phyloP scores from a whole-genome alignment of 2,888 invertebrate genomes.

The Philereme transversata region DNA sequence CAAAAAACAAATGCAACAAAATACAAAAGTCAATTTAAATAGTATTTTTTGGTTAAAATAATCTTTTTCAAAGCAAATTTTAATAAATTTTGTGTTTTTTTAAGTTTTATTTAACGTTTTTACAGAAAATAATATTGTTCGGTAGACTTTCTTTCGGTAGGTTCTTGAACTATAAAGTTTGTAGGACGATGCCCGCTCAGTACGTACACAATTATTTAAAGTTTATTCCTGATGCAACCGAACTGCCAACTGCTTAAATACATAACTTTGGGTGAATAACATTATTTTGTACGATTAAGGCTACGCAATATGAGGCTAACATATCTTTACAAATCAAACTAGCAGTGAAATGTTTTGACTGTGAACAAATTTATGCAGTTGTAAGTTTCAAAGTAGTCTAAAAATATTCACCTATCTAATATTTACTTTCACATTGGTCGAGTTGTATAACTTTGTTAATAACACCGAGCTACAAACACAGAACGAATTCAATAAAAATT shows the following conservation, averaged over 20 bases:
- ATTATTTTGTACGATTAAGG: slow-evolving; percentile 5
- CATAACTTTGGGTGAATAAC: slow-evolving; percentile 15
- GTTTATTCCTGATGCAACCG: slow-evolving; percentile 48
- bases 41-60: too few species aligned
- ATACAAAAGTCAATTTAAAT: too few species aligned
- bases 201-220: slow-evolving; percentile 48
- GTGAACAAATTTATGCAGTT: neutral
- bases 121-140: neutral
- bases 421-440: slow-evolving; percentile 17
- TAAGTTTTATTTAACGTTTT: too few species aligned
- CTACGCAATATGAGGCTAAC: neutral
- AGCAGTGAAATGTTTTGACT: neutral
- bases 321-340: neutral
- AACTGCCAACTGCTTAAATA: slow-evolving; percentile 34
- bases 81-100: too few species aligned
- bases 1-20: too few species aligned
- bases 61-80: too few species aligned
- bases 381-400: neutral
- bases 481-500: neutral
- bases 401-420: slow-evolving; percentile 10
- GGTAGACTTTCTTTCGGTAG: neutral
- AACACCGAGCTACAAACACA: slow-evolving; percentile 11
- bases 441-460: slow-evolving; percentile 17
- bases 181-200: slow-evolving; percentile 46
- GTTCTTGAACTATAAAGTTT: slow-evolving; percentile 39